phyloP scores from a whole-genome alignment of 1,140 invertebrate species.

The Plutomurus gul region DNA sequence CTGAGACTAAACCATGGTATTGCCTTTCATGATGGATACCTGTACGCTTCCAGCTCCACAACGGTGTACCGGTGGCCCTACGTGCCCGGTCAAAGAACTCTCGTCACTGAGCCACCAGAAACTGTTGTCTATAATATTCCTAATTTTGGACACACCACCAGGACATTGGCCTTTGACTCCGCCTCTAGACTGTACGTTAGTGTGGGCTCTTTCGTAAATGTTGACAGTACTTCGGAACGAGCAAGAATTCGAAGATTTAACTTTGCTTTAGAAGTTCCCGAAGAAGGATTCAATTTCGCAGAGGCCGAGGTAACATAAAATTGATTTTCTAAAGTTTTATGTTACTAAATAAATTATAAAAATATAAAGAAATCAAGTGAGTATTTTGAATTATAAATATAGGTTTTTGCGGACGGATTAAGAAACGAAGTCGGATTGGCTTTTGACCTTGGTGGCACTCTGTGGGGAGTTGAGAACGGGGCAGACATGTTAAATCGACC shows the following conservation, averaged over 20 bases:
- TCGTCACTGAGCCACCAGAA: not conserved
- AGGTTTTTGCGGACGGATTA: conserved; percentile 49
- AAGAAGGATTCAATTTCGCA: not conserved
- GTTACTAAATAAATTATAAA: not conserved
- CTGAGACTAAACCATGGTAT: conserved; percentile 35
- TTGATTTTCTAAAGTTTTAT: not conserved
- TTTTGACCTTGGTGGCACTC: conserved; percentile 36
- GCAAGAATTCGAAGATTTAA: conserved; percentile 13
- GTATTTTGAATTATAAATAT: too few relatives aligned
- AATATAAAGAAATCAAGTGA: not conserved
- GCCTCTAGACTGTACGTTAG: not conserved
- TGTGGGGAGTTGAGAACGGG: conserved; percentile 50
- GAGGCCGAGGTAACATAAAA: not conserved
- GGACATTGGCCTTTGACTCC: conserved; percentile 13
- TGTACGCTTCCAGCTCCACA: conserved; percentile 24
- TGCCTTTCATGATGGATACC: not conserved
- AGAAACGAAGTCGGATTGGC: conserved; percentile 48
- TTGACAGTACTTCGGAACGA: conserved; percentile 17
- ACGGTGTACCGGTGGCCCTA: conserved; percentile 44
- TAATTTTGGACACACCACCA: not conserved
- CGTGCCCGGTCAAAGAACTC: conserved; percentile 7
- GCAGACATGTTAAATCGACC: conserved; percentile 39
- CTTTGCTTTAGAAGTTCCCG: not conserved
- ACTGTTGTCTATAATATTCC: conserved; percentile 31
- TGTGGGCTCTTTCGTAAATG: conserved; percentile 27